phyloP scores from a whole-genome alignment of 1,140 invertebrate species.

The Magallana ariakensis region DNA sequence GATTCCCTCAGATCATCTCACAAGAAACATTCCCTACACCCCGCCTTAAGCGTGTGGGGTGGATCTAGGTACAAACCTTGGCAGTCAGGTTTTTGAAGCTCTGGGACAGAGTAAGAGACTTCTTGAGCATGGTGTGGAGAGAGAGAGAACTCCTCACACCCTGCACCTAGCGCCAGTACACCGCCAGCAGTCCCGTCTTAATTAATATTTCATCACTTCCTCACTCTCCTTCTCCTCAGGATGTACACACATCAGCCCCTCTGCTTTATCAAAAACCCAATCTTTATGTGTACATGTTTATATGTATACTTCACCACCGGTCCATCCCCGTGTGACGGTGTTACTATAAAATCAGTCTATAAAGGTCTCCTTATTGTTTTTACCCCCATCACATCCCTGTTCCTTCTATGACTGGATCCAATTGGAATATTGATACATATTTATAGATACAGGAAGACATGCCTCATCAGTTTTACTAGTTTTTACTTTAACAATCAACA shows the following conservation, averaged over 20 bases:
- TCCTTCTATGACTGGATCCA: too few species aligned
- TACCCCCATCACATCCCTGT: too few species aligned
- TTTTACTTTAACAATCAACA: too few species aligned
- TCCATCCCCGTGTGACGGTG: background rate
- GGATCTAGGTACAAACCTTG: background rate
- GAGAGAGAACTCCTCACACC: background rate
- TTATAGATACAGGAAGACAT: too few species aligned
- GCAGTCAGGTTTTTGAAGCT: conserved; percentile 7
- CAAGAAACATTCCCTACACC: background rate
- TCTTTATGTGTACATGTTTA: background rate
- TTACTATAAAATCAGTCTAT: too few species aligned
- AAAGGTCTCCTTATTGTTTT: too few species aligned
- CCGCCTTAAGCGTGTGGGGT: background rate
- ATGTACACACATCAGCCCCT: background rate
- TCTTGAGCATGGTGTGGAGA: background rate
- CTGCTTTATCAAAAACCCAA: conserved; percentile 8
- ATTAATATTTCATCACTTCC: conserved; percentile 35
- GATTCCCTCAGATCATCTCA: too few species aligned
- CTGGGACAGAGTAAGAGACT: background rate
- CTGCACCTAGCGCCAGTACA: background rate
- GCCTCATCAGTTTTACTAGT: too few species aligned
- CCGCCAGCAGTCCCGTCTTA: background rate
- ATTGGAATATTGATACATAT: too few species aligned
- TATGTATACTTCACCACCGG: background rate
- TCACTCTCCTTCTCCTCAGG: conserved; percentile 6